Conservation (phyloP, 2,888 invertebrate species). For the Luperina nickerlii region DNA sequence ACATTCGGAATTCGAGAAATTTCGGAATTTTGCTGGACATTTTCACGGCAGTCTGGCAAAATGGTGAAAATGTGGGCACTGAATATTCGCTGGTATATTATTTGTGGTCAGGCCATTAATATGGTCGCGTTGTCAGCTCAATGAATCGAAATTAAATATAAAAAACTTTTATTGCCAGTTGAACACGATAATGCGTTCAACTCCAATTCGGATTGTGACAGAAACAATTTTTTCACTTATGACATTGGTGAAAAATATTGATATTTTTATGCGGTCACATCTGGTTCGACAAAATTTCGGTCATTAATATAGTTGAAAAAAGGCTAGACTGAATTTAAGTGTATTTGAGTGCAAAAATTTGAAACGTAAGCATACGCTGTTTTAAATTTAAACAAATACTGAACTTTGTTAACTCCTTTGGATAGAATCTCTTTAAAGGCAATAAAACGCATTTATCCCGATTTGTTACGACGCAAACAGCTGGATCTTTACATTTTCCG, state of each 20-base stretch:
- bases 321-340: neutral
- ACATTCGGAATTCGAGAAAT: slow-evolving; percentile 39
- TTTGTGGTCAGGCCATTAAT: slow-evolving; percentile 66
- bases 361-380: too few species aligned
- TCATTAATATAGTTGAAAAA: neutral
- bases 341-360: neutral
- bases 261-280: neutral
- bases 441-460: neutral
- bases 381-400: neutral
- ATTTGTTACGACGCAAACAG: neutral
- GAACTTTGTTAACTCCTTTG: neutral
- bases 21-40: slow-evolving; percentile 11
- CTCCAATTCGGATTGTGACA: slow-evolving; percentile 31
- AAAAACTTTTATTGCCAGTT: slow-evolving; percentile 46
- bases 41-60: slow-evolving; percentile 15
- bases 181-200: slow-evolving; percentile 13
- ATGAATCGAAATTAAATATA: slow-evolving; percentile 70
- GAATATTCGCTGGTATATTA: slow-evolving; percentile 65
- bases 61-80: slow-evolving; percentile 19
- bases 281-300: neutral
- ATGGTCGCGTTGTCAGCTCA: slow-evolving; percentile 64
- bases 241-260: neutral
- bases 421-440: neutral
- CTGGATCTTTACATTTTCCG: neutral
- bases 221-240: neutral